Percentiles rank a stretch among this genome's conserved stretches.
Evolutionary conservation across 2,888 invertebrate species (phyloP).

Genomic region (Notodonta ziczac): DNA sequence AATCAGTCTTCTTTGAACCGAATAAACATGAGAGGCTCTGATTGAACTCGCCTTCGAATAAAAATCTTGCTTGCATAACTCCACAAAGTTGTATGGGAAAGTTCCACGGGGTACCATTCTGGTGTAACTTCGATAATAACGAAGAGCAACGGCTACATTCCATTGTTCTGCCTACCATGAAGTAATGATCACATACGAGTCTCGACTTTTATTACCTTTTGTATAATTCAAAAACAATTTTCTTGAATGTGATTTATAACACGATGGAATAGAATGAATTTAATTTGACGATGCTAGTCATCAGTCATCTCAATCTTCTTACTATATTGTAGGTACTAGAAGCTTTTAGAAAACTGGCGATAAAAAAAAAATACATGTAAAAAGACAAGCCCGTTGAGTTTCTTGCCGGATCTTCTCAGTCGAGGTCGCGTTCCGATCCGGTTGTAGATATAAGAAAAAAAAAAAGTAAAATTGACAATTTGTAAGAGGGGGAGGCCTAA

Average conservation of each 20-base stretch:
- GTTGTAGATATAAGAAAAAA: too few species aligned
- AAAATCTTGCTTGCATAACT: conserved; percentile 41
- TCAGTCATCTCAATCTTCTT: too few species aligned
- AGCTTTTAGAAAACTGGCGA: too few species aligned
- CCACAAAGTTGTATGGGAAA: conserved; percentile 47
- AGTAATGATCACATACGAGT: conserved; percentile 29
- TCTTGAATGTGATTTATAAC: not conserved
- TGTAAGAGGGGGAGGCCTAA: too few species aligned
- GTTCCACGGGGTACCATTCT: conserved; percentile 38
- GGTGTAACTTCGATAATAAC: conserved; percentile 37
- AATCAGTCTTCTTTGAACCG: not conserved
- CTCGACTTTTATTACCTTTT: conserved; percentile 30
- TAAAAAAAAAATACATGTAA: too few species aligned
- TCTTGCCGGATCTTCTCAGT: too few species aligned
- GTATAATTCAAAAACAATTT: conserved; percentile 23
- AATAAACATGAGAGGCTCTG: not conserved
- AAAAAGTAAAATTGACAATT: too few species aligned
- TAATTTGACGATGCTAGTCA: not conserved
- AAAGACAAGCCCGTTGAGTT: too few species aligned
- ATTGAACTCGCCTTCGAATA: conserved; percentile 27
- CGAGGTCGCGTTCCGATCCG: too few species aligned
- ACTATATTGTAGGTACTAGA: too few species aligned
- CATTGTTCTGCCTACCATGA: conserved; percentile 33
- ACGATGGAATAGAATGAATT: conserved; percentile 3
- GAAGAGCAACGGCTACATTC: conserved; percentile 32